Base-by-base conservation (phyloP, 2,888 invertebrate species). In the Heliconius aoede region DNA sequence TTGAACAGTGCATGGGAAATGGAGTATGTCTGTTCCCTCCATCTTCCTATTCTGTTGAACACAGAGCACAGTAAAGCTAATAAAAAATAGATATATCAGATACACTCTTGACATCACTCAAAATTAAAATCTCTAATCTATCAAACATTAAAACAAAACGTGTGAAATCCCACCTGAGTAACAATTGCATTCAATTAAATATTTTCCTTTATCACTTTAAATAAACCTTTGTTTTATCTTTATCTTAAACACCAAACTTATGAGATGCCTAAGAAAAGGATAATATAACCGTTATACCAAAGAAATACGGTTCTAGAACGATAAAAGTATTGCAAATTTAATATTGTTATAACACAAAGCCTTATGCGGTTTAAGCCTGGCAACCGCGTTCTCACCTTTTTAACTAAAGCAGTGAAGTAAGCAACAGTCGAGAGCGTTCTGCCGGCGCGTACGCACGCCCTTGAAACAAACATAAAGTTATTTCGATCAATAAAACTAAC, bases 191-290 rank as follows among this genome's bases (percentile, higher is more conserved):
- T 87, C 85, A 88, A 87, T 87, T 86, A 85, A 80, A 83, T 84
- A 80, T 87, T 88, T 89, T 88, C 86, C 82, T 85, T 84, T 84
- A 79, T 85, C 84, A 79, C 84, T 85, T 88, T 87, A 87, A 86
- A 82, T 83, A 83, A 84, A 84, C 86, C 85, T 86, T 87, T 89
- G 85, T 84, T 85, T 85, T 89, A 89, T 89, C 87, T 84, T 84
- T 86, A 88, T 87, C 86, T 30, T 79, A 81, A 24, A 68, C n/a
- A 24, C 77, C 74, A 72, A 68, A 18, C 65, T 77, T 32, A 36
- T 2, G 13, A 72, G 68, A 62, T n/a, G 9, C 55, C n/a, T 62
- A 73, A 73, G 26, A 73, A 28, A 36, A 71, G n/a, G 18, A 73
- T 21, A 80, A 76, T 73, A 76, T 78, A 40, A 46, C 64, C 73